Conservation (phyloP, 1,140 invertebrate species). For the Diachasma alloeum region DNA sequence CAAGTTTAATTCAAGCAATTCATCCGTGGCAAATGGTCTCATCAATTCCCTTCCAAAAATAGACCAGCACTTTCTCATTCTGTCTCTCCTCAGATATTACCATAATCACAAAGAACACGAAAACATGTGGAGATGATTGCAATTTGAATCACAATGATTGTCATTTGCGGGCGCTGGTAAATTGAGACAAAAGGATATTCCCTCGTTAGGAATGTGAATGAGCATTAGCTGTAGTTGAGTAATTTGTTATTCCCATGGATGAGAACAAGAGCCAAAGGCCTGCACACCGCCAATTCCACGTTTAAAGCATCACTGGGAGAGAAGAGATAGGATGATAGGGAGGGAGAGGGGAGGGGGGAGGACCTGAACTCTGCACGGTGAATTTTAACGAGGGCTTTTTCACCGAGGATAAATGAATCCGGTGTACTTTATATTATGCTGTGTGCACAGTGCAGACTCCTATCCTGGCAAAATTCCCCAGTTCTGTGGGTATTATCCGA, state of each 20-base stretch:
- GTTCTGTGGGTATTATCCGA: not conserved
- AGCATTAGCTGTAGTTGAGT: not conserved
- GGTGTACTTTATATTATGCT: not conserved
- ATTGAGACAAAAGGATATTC: slow-evolving; percentile 10
- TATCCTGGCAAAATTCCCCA: not conserved
- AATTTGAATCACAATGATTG: not conserved
- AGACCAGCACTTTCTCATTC: not conserved
- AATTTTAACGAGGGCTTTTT: slow-evolving; percentile 18
- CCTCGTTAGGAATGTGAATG: slow-evolving; percentile 1
- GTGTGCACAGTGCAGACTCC: not conserved
- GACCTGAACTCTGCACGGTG: not conserved
- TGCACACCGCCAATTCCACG: not conserved
- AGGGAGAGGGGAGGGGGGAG: not conserved
- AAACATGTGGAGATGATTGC: not conserved
- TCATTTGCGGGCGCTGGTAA: not conserved
- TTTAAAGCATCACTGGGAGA: not conserved
- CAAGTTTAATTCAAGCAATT: no score
- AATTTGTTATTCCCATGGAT: slow-evolving; percentile 7
- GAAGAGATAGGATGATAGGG: not conserved
- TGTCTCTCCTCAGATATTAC: not conserved
- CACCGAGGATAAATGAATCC: slow-evolving; percentile 10
- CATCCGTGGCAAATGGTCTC: no score
- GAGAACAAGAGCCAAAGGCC: not conserved
- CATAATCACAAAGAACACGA: not conserved
- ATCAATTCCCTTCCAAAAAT: no score